Base-by-base conservation (phyloP, 2,797 vertebrate species). In the Syngnathus rostellatus region DNA sequence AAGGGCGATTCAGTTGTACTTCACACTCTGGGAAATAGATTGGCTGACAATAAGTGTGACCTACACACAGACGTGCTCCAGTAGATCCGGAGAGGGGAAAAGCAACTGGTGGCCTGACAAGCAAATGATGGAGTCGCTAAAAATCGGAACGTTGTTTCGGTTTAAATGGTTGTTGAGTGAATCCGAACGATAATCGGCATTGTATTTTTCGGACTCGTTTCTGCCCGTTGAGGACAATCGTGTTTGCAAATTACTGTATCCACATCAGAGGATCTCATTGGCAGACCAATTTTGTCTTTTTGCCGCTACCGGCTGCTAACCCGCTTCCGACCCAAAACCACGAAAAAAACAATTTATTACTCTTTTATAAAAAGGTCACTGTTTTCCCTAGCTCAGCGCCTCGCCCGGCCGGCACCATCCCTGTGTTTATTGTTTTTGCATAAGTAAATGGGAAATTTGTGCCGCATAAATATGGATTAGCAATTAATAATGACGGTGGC, bases 391-490 rank as follows among this genome's bases (percentile, higher is more conserved):
- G 94, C 94, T 93, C 91, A 92, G 91, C 91, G 89, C 94, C 93
- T 31, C 31, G 31, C 31, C 40, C 92, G 78, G 89, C 40, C 92
- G 78, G 89, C 87, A 87, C 94, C 94, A 94, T 94, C 94, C 94
- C 94, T 96, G 98, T 31, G 98, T 98, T 97, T 95, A 41, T 41
- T 43, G 9, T 2, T 12, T 97, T 97, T 98, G 96, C 95, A 95
- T 94, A 97, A 98, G 97, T 95, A 99, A 99, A 97, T 99, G 96
- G 97, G 92, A 95, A 98, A 98, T 98, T 96, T 97, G 94, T 94
- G 94, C 92, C 92, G 92, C 96, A 99, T 99, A 98, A 97, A 99
- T 99, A 99, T 98, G 95, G 94, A 99, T 98, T 95, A 99, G 95
- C 95, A 96, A 98, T 98, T 97, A 97, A 94, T 96, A 95, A 91